Conservation (phyloP, 2,113 vertebrate genomes). For the Thryonomys swinderianus region DNA sequence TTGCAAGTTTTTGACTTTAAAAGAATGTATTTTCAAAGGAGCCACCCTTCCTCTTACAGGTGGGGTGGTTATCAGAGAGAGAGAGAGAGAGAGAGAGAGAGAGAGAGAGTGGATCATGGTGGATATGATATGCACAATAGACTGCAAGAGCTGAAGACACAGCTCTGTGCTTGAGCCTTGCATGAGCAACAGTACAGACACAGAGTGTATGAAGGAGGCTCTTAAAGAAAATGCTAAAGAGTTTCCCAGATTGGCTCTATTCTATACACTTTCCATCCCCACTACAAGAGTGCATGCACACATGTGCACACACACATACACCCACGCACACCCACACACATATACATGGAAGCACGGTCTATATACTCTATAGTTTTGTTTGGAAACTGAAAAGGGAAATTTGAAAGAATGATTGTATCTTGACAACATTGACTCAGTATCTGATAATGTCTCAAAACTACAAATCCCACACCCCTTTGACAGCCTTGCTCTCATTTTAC, state of each 20-base stretch:
- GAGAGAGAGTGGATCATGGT: neutral
- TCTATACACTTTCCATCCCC: neutral
- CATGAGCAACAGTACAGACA: no score
- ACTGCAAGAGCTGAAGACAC: neutral
- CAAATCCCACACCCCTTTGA: neutral
- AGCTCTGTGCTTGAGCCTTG: neutral
- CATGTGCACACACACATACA: no score
- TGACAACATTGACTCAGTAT: neutral
- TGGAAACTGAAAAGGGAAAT: neutral
- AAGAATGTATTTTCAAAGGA: neutral
- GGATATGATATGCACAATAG: accelerated
- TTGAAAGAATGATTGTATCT: neutral
- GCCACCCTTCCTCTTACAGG: neutral
- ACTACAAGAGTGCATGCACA: neutral
- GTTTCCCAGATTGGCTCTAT: neutral
- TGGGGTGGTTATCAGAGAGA: neutral
- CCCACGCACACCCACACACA: neutral
- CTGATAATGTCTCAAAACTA: neutral
- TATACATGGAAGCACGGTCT: no score
- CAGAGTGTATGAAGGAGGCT: neutral
- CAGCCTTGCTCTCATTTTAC: neutral
- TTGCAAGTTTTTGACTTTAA: neutral
- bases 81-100: neutral
- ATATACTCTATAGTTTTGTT: neutral
- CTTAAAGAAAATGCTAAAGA: neutral